phyloP scores from a whole-genome alignment of 2,797 vertebrate species.

The Zenarchopterus dispar region DNA sequence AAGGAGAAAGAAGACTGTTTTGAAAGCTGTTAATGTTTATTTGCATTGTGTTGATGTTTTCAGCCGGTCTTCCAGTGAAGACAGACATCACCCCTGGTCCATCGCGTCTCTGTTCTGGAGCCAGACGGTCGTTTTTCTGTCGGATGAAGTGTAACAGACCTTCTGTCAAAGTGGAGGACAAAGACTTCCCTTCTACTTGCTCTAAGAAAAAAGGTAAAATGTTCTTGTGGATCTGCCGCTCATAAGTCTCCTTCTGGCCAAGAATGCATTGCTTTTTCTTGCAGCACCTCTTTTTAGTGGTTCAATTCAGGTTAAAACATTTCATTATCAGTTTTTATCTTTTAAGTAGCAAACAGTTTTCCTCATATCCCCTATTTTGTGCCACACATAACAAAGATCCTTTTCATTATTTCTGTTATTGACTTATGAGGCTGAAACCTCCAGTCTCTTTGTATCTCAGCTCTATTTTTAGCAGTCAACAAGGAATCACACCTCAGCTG shows the following conservation, averaged over 20 bases:
- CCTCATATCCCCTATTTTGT: background rate
- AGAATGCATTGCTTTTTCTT: background rate
- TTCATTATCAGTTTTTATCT: background rate
- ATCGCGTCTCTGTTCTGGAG: conserved; percentile 94
- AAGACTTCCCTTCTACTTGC: conserved; percentile 97
- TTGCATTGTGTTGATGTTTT: conserved; percentile 11
- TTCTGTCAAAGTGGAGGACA: conserved; percentile 96
- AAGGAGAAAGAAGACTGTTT: background rate
- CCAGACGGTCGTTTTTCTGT: conserved; percentile 97
- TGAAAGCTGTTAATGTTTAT: background rate
- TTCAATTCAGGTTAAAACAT: background rate
- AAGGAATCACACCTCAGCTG: conserved; percentile 60
- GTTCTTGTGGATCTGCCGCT: background rate
- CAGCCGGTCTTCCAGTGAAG: conserved; percentile 97
- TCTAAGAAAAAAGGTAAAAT: conserved; percentile 97
- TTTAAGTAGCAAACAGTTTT: background rate
- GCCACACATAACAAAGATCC: background rate
- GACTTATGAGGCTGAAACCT: conserved; percentile 19
- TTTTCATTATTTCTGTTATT: background rate
- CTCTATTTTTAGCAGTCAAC: conserved; percentile 25
- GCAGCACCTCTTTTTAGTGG: background rate
- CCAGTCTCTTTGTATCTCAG: conserved; percentile 2
- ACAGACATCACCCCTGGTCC: conserved; percentile 97
- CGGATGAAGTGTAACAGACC: conserved; percentile 99
- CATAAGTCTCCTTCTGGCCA: too few species aligned